phyloP scores from a whole-genome alignment of 2,797 vertebrate species.

The Geotrypetes seraphini region DNA sequence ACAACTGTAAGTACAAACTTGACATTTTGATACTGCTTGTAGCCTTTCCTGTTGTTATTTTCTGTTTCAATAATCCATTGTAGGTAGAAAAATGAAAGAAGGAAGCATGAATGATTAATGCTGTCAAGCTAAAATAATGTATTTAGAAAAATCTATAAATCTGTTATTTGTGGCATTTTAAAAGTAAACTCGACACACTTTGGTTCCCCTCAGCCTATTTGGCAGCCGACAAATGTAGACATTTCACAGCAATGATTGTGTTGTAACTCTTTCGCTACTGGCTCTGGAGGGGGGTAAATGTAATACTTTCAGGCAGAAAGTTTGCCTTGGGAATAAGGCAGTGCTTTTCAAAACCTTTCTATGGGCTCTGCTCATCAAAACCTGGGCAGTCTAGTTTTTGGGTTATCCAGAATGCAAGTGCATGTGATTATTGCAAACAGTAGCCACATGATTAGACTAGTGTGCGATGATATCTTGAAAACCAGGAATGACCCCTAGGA shows the following conservation, averaged over 20 bases:
- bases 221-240: constrained; percentile 47
- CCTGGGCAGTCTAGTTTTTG: too few species aligned
- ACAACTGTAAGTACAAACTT: constrained; percentile 98
- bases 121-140: constrained; percentile 98
- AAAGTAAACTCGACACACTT: constrained; percentile 64
- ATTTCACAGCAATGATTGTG: constrained; percentile 19
- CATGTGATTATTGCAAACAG: too few species aligned
- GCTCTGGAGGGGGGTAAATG: too few species aligned
- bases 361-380: too few species aligned
- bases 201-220: constrained; percentile 48
- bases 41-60: constrained; percentile 89
- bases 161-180: constrained; percentile 96
- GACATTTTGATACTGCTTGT: constrained; percentile 97
- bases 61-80: constrained; percentile 98
- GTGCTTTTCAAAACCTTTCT: too few species aligned
- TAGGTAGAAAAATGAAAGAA: constrained; percentile 74
- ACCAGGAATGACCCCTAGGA: too few species aligned
- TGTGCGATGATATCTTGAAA: too few species aligned
- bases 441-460: too few species aligned
- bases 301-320: too few species aligned
- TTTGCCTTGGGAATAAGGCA: too few species aligned
- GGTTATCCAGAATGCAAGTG: too few species aligned
- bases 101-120: constrained; percentile 97
- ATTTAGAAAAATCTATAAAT: constrained; percentile 94
- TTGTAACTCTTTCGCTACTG: too few species aligned